Conservation (phyloP, 2,888 invertebrate genomes). For the Neoscelio sp. region DNA sequence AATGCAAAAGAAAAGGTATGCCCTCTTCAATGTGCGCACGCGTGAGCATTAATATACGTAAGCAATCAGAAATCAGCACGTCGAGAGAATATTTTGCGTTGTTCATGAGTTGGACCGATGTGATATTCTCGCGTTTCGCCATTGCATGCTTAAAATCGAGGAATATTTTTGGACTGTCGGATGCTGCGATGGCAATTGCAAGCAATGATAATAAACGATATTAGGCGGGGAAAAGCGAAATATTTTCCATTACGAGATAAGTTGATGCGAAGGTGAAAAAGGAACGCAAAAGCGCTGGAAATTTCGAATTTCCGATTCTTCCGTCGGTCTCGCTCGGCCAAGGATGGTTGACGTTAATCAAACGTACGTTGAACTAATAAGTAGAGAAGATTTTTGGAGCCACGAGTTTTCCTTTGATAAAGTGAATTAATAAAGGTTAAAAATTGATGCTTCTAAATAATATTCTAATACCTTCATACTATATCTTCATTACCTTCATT, state of each 20-base stretch:
- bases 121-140: constrained; percentile 64
- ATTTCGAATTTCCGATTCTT: constrained; percentile 63
- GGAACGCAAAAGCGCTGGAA: constrained; percentile 44
- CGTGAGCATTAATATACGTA: constrained; percentile 66
- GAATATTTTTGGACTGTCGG: constrained; percentile 63
- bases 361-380: too few species aligned
- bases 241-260: constrained; percentile 75
- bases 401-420: too few species aligned
- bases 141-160: constrained; percentile 53
- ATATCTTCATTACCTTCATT: too few species aligned
- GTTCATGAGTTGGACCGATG: constrained; percentile 49
- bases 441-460: too few species aligned
- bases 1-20: constrained; percentile 26
- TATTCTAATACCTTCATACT: too few species aligned
- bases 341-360: constrained; percentile 10
- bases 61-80: constrained; percentile 54
- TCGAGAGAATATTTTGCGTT: constrained; percentile 61
- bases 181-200: constrained; percentile 62
- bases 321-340: constrained; percentile 41
- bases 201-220: constrained; percentile 56
- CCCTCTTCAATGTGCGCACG: constrained; percentile 48
- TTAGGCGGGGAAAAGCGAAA: constrained; percentile 69
- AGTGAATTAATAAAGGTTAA: too few species aligned
- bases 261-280: constrained; percentile 27
- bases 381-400: too few species aligned